These are phyloP conservation scores for Falcaria lacertinaria DNA, from an alignment of 2,888 invertebrate species.

Conservation along the genomic window DNA sequence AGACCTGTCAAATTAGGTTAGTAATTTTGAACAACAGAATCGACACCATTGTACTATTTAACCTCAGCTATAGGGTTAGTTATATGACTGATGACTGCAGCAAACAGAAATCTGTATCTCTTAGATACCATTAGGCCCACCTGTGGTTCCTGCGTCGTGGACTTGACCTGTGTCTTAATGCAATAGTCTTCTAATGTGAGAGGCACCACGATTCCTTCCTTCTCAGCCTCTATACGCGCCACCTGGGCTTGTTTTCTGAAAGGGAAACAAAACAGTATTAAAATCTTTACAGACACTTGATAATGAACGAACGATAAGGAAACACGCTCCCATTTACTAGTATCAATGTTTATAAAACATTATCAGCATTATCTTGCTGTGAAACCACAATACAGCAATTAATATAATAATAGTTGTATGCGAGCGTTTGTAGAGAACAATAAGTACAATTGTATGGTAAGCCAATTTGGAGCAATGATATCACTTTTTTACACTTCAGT, in stretches of 20 bases:
- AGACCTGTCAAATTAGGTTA: no score
- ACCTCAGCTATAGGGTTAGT: no score
- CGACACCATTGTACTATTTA: no score
- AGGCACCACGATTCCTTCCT: slow-evolving; percentile 98
- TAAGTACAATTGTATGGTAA: no score
- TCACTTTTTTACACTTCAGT: no score
- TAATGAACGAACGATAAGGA: not conserved
- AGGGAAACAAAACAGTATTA: not conserved
- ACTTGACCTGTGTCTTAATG: slow-evolving; percentile 94
- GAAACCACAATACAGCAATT: no score
- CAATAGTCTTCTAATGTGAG: slow-evolving; percentile 99
- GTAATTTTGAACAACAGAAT: no score
- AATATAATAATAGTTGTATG: no score
- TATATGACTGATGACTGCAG: no score
- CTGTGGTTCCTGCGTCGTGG: slow-evolving; percentile 87
- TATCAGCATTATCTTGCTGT: not conserved
- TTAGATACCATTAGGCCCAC: slow-evolving; percentile 41
- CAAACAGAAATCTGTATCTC: no score
- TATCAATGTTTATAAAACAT: not conserved
- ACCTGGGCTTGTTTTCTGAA: slow-evolving; percentile 97
- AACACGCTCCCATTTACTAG: not conserved
- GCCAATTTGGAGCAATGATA: no score
- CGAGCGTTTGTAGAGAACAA: no score
- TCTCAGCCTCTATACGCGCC: slow-evolving; percentile 96
- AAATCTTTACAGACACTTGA: not conserved